Base-by-base conservation (phyloP, 2,888 invertebrate species). In the Dendrolimus pini region DNA sequence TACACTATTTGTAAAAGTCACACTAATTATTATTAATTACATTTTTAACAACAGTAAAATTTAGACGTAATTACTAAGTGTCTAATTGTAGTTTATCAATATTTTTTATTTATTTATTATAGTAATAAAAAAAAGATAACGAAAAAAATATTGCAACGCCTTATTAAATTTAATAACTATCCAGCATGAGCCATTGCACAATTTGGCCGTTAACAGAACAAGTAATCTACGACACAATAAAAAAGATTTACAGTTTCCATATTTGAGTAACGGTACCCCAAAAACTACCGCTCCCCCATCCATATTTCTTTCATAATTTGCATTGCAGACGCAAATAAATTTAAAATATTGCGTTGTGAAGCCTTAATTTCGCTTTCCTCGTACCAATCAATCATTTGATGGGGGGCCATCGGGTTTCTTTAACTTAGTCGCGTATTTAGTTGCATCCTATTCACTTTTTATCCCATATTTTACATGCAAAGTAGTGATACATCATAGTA, bases 321-420 rank as follows among this genome's bases (percentile, higher is more conserved):
- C 89, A 89, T 89, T 77, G 85, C 78, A 83, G 83, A 85, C 80
- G 85, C 82, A 89, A 87, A 88, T 88, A 89, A 88, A 86, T 88
- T 87, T 88, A 82, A 86, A 89, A 87, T 88, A 88, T 88, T 83
- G 80, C 83, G 66, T 59, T 60, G 72, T 60, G 81, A 81, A 85
- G 72, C 82, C 82, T 82, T 85, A 86, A 85, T 82, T 83, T 77
- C 79, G 78, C 81, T 74, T 80, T 78, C 78, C 78, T 80, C 79
- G 78, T 73, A 73, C 71, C 75, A 76, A 85, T 85, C 83, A 79
- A 82, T 84, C 84, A 83, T 75, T 47, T 47, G 47, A 47, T 12
- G 47, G 47, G 47, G 60, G 58, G 61, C 62, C 62, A 66, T 59
- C 64, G 71, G 72, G 66, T 62, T 61, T 59, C 61, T 64, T 47